Base-by-base conservation (phyloP, 2,113 vertebrate species). In the Papio anubis region DNA sequence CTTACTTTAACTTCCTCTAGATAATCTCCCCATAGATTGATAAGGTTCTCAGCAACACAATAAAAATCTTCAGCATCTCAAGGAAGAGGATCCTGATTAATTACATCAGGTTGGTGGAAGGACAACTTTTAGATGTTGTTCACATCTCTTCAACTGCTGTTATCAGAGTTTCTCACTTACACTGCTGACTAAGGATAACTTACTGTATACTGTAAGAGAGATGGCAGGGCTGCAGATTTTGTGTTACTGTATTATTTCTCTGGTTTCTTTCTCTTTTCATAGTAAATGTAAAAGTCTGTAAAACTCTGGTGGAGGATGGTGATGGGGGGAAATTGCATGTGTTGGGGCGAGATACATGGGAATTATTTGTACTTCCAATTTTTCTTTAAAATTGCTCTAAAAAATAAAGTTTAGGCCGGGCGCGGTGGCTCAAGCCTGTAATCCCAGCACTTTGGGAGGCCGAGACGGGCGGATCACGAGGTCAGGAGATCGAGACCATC, bases 41-140 rank as follows among this genome's bases (percentile, higher is more conserved):
- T 50, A 30, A 2, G 85, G 43, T 52, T 92, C 40, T 83, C 12
- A 86, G 40, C 3, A 25, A 23, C 12, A 64, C 14, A 61, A 68
- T 21, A 86, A 40, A 1, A 75, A 94, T 57, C 9, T 2, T 75
- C 23, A 38, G 59, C 16, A 88, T 40, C 25, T 43, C 73, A 59
- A 95, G 66, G 25, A 55, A 48, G 43, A 40, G 21, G 20, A 64
- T 30, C 35, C 38, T 79, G 66, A 93, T 81, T 78, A 88, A 97
- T 55, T 94, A 64, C 14, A 82, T 27, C n/a, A 76, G 32, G 3
- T 59, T 75, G 40, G 5, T 30, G 78, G 57, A 92, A 92, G 50
- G 48, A 93, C 59, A 89, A 59, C 13, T 82, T 87, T 96, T 43
- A 88, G 72, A 90, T 78, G 30, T 16, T 84, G 3, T 64, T 95